Base-by-base conservation (phyloP, 2,888 invertebrate genomes). In the Heliothis peltigera region DNA sequence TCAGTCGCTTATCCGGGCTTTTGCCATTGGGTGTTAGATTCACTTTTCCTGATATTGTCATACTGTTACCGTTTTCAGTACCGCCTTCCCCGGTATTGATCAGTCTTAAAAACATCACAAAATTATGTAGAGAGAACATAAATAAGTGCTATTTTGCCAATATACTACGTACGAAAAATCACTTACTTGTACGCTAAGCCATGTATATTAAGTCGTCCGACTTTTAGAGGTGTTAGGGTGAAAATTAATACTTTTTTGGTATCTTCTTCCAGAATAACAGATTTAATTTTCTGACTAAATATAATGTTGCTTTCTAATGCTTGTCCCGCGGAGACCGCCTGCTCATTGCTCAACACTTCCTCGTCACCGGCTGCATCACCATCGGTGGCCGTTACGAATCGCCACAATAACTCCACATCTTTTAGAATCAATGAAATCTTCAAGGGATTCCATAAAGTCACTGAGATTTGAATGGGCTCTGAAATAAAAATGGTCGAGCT, bases 391-490 rank as follows among this genome's bases (percentile, higher is more conserved):
- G 88, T 85, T 1, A 82, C 80, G 81, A 97, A 97, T 58, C 94
- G 95, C 98, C 98, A 98, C 32, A 98, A 89, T 48, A 98, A 91
- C 82, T 96, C 96, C 10, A 98, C 93, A 80, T 98, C 96, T 71
- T 96, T 96, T 63, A 98, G 89, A 46, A 96, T 95, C 71, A 98
- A 88, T 1, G 96, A 92, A 72, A 98, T 96, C 85, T 97, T 96
- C 55, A 98, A 90, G 0, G 97, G 97, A 91, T 98, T 98, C 75
- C 96, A 95, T 71, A 99, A 93, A 57, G 96, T 96, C 25, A 98
- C 95, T 44, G 97, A 96, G 58, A 98, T 95, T 89, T 97, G 97
- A 58, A 98, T 96, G 0, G 97, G 97, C 89, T 99, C 98, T 96
- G 90, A 71, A 82, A 83, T 15, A 18, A 61, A 64, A 44, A 61